These are phyloP conservation scores for Grammomys dolichurus DNA, from an alignment of 2,113 vertebrate species.

Conservation along the genomic window DNA sequence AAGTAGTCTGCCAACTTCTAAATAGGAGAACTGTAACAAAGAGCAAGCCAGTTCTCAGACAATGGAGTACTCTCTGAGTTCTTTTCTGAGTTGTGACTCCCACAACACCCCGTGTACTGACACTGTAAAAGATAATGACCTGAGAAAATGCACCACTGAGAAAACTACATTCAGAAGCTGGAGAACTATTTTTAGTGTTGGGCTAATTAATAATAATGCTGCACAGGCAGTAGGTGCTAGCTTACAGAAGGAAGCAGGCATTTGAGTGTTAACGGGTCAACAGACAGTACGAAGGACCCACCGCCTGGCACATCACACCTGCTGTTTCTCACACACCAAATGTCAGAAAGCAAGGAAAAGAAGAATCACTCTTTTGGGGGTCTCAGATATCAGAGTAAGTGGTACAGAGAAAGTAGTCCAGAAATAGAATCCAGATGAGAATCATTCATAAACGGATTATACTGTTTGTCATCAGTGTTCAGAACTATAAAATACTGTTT, in stretches of 20 bases:
- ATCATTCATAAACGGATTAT: not conserved
- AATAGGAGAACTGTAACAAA: not conserved
- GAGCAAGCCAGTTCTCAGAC: not conserved
- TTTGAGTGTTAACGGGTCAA: conserved; percentile 48
- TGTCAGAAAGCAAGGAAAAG: not conserved
- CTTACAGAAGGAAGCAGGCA: conserved; percentile 52
- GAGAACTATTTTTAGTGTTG: conserved; percentile 56
- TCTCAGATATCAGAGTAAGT: not conserved
- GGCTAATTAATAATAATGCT: conserved; percentile 59
- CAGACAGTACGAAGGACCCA: not conserved
- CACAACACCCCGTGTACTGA: conserved; percentile 25
- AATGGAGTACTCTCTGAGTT: not conserved
- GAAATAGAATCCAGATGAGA: not conserved
- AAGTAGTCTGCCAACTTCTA: not conserved
- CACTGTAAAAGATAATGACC: conserved; percentile 52
- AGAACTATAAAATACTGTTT: not conserved
- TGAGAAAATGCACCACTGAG: conserved; percentile 66
- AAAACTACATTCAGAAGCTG: conserved; percentile 50
- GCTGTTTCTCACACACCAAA: not conserved
- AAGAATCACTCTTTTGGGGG: not conserved
- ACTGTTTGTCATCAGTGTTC: not conserved
- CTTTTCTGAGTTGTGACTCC: not conserved
- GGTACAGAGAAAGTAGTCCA: not conserved
- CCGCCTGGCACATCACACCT: not conserved
- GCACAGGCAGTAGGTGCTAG: conserved; percentile 20